These are phyloP conservation scores for Scyliorhinus canicula DNA, from an alignment of 2,797 vertebrate species.

Conservation along the genomic window DNA sequence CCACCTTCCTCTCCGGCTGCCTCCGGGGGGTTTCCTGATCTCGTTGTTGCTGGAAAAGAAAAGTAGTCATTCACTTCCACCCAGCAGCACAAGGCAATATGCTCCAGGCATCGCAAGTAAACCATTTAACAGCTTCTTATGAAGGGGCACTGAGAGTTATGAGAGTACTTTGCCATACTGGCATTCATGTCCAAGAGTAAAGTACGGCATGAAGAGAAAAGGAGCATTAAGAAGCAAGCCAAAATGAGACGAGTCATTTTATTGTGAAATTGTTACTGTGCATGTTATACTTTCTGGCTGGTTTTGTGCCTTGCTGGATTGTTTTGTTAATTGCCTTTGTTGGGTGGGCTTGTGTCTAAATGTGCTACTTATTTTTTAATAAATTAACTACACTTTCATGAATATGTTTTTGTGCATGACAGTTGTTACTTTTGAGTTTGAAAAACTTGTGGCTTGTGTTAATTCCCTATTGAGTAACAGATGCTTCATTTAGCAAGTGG, in stretches of 20 bases:
- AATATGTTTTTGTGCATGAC: not conserved
- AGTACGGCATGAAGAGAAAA: not conserved
- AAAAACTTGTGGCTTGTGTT: not conserved
- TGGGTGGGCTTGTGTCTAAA: not conserved
- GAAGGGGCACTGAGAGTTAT: not conserved
- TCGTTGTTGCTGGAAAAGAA: not conserved
- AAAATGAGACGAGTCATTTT: not conserved
- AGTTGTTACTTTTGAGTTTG: not conserved
- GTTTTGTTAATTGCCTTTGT: slow-evolving; percentile 42
- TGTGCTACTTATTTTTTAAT: not conserved
- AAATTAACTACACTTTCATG: not conserved
- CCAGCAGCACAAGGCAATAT: not conserved
- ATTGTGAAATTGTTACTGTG: not conserved
- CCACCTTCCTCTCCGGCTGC: too few species aligned
- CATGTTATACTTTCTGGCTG: not conserved
- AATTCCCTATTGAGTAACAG: not conserved
- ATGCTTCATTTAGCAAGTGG: not conserved
- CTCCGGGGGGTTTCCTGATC: not conserved
- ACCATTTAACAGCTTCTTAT: not conserved
- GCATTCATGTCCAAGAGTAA: not conserved
- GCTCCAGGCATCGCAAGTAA: not conserved
- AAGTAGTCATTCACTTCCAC: not conserved
- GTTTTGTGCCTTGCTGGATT: slow-evolving; percentile 39
- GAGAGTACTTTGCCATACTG: not conserved
- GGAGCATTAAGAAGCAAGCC: not conserved